These are phyloP conservation scores for Epinephelus cyanopodus DNA, from an alignment of 2,113 vertebrate species.

Conservation along the genomic window DNA sequence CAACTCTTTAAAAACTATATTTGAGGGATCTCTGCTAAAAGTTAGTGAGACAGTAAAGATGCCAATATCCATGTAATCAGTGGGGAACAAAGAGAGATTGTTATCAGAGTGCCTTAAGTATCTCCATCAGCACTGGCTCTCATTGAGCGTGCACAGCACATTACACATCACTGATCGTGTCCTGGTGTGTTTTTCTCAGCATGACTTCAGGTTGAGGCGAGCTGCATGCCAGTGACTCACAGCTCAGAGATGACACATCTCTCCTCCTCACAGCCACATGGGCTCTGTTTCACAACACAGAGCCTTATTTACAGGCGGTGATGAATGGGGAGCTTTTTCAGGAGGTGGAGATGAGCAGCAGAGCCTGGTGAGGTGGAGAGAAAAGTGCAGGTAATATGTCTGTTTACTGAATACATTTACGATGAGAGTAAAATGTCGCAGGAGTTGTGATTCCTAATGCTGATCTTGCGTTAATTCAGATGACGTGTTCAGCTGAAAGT, in stretches of 20 bases:
- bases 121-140: not conserved
- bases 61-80: not conserved
- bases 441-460: not conserved
- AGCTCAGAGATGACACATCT: slow-evolving; percentile 56
- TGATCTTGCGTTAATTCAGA: too few species aligned
- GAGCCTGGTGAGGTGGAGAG: not conserved
- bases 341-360: not conserved
- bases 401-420: not conserved
- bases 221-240: slow-evolving; percentile 54
- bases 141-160: not conserved
- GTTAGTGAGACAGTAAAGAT: not conserved
- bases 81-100: too few species aligned
- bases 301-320: slow-evolving; percentile 4
- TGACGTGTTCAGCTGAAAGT: not conserved
- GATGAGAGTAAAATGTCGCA: not conserved
- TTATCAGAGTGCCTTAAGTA: not conserved
- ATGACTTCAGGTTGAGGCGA: slow-evolving; percentile 24
- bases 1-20: too few species aligned
- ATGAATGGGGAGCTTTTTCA: slow-evolving; percentile 39
- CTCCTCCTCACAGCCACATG: slow-evolving; percentile 55
- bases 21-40: not conserved
- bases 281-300: slow-evolving; percentile 37
- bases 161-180: not conserved
- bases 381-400: not conserved
- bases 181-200: slow-evolving; percentile 33